Percentiles rank a stretch among this genome's conserved stretches.
Evolutionary conservation across 2,888 invertebrate genomes (phyloP).

Genomic region (Blastobasis adustella): DNA sequence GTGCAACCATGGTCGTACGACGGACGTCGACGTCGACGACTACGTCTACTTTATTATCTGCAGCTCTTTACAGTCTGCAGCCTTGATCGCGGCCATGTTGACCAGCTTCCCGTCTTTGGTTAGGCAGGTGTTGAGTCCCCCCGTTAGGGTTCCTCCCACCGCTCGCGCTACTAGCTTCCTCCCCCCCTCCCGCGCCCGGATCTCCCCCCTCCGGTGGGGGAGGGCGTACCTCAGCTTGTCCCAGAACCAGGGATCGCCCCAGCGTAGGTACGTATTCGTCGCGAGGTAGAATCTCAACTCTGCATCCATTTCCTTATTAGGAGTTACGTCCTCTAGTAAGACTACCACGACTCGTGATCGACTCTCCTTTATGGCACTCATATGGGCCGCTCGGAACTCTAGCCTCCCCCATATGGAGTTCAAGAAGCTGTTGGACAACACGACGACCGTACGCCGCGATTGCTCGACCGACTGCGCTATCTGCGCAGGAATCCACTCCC

Average conservation of each 20-base stretch:
- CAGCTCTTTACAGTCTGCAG: no score
- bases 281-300: slow-evolving; percentile 78
- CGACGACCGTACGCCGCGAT: slow-evolving; percentile 55
- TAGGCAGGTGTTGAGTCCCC: no score
- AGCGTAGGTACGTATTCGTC: slow-evolving; percentile 86
- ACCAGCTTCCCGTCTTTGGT: no score
- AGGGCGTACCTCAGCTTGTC: slow-evolving; percentile 83
- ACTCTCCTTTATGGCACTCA: slow-evolving; percentile 35
- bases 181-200: not conserved
- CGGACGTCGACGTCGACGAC: no score
- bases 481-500: slow-evolving; percentile 81
- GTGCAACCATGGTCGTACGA: no score
- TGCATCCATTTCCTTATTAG: slow-evolving; percentile 51
- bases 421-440: slow-evolving; percentile 26
- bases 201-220: slow-evolving; percentile 31
- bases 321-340: slow-evolving; percentile 75
- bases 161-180: not conserved
- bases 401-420: slow-evolving; percentile 76
- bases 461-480: slow-evolving; percentile 82
- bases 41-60: no score
- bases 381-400: slow-evolving; percentile 76
- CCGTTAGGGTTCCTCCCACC: no score
- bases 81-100: no score
- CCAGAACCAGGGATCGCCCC: slow-evolving; percentile 89
- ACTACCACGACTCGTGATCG: slow-evolving; percentile 82